These are phyloP conservation scores for Ornithoptera alexandrae DNA, from an alignment of 2,888 invertebrate genomes.

Conservation along the genomic window DNA sequence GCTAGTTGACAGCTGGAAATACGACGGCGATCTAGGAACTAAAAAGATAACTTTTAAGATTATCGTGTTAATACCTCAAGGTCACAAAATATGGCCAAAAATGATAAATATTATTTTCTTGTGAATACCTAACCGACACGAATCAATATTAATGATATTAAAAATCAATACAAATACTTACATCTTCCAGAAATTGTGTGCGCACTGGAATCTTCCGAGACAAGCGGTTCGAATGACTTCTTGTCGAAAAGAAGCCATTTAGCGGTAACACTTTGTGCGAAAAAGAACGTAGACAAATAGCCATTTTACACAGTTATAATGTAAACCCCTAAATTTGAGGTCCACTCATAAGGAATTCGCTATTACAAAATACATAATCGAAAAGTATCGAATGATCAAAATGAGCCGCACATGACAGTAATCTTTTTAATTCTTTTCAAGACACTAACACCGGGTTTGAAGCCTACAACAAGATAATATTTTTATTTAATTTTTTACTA, in stretches of 20 bases:
- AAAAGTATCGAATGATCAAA: constrained; percentile 37
- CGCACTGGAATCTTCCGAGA: constrained; percentile 72
- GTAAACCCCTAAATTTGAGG: constrained; percentile 44
- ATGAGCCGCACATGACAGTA: constrained; percentile 46
- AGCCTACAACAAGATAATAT: neutral
- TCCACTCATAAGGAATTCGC: constrained; percentile 49
- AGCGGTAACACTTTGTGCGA: constrained; percentile 78
- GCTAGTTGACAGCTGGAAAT: constrained; percentile 67
- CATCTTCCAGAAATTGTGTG: constrained; percentile 78
- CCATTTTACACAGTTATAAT: constrained; percentile 66
- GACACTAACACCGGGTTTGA: neutral
- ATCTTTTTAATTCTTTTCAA: constrained; percentile 36
- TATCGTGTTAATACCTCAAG: constrained; percentile 53
- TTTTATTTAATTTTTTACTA: neutral
- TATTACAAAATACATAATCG: constrained; percentile 47
- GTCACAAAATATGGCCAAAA: constrained; percentile 40
- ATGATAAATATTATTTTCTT: neutral
- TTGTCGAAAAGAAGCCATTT: constrained; percentile 75
- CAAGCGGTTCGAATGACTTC: constrained; percentile 75
- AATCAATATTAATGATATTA: constrained; percentile 10
- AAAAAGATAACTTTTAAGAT: constrained; percentile 39
- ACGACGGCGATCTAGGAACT: constrained; percentile 64
- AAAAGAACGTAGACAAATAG: constrained; percentile 78
- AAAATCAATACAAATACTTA: constrained; percentile 47
- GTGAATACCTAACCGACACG: neutral